Evolutionary conservation across 2,888 invertebrate genomes (phyloP), one percentile per base, ranked within the genome.

Genomic region (Brachylomia viminalis): DNA sequence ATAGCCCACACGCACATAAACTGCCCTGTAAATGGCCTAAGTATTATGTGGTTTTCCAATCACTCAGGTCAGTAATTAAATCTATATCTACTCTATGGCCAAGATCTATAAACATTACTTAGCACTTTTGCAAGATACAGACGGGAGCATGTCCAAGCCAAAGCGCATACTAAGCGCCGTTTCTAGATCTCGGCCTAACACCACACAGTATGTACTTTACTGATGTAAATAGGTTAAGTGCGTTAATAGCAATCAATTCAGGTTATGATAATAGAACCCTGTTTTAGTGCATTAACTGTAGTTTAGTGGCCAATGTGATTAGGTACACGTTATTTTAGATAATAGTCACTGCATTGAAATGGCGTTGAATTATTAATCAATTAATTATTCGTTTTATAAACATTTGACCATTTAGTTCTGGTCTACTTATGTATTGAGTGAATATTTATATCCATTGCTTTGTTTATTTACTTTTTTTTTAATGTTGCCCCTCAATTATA

Each of bases 231-330:
- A 30, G n/a, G 58, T 49, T 45, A 59, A 62, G 8, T 67, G 52
- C 49, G 42, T 68, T 69, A 65, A 75, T 58, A 49, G 56, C 65
- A 66, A 81, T 69, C 66, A 75, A 47, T 71, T 47, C 49, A 58
- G 13, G 8, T 64, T 65, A 68, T 58, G 33, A 59, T 80, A 75
- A 75, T 84, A 65, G 47, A 56, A 68, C 72, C 23, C n/a, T 13
- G 30, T 67, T 69, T 75, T 56, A 30, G n/a, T 54, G 59, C 56
- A 72, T 59, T 49, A 69, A 56, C 49, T 61, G 66, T 54, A 27
- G 33, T 68, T 81, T 49, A 65, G 30, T 42, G 23, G 23, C 52
- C 45, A 64, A 49, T 47, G 23, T 42, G 17, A 66, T 66, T 42
- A n/a, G n/a, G n/a, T n/a, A 70, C 11, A 45, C 20, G n/a, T 33